phyloP scores from a whole-genome alignment of 2,888 invertebrate species.

The Hanleya hanleyi region DNA sequence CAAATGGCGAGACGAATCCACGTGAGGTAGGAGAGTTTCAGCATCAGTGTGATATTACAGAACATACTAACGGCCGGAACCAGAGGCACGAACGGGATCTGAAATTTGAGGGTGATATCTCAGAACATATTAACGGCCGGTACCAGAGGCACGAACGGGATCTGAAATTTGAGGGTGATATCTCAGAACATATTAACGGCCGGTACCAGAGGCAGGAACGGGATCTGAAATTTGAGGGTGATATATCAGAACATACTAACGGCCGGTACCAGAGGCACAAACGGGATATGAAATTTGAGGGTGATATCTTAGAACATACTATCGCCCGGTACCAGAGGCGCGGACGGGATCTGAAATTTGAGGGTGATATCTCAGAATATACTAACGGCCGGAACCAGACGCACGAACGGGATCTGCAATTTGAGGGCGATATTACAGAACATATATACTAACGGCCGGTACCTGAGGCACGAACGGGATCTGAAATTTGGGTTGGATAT shows the following conservation, averaged over 20 bases:
- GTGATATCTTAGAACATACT: conserved; percentile 68
- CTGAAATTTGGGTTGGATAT: conserved; percentile 69
- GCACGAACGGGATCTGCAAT: conserved; percentile 71
- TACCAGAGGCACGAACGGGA: conserved; percentile 69
- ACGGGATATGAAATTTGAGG: conserved; percentile 69
- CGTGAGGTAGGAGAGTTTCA: conserved; percentile 66
- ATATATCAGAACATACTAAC: conserved; percentile 68
- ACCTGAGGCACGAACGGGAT: conserved; percentile 70
- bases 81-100: conserved; percentile 71
- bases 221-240: conserved; percentile 69
- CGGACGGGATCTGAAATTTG: conserved; percentile 70
- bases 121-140: conserved; percentile 66
- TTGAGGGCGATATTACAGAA: conserved; percentile 66
- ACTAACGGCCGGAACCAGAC: conserved; percentile 65
- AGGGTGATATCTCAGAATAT: conserved; percentile 68
- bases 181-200: conserved; percentile 66
- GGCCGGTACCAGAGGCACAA: conserved; percentile 68
- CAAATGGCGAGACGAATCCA: conserved; percentile 70
- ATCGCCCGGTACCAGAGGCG: conserved; percentile 66
- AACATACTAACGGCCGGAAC: conserved; percentile 67
- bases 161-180: conserved; percentile 68
- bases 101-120: conserved; percentile 66
- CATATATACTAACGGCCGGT: conserved; percentile 66
- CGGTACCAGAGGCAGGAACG: conserved; percentile 69
- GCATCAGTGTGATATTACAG: conserved; percentile 68